Evolutionary conservation across 2,888 invertebrate species (phyloP).

Genomic region (Pasiphila rectangulata): DNA sequence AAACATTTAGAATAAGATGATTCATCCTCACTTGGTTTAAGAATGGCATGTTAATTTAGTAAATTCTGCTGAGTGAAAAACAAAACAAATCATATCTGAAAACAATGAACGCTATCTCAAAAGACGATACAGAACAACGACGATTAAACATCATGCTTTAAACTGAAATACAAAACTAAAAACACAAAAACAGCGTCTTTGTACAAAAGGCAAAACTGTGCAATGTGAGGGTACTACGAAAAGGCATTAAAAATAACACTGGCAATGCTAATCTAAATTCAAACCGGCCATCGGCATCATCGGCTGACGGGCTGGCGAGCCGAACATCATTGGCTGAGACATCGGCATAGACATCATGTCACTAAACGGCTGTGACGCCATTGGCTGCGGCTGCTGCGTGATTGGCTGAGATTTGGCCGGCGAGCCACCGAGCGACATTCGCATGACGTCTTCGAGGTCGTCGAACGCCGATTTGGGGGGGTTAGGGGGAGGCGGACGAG

Average conservation of each 20-base stretch:
- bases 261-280: slow-evolving; percentile 36
- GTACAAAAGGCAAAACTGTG: slow-evolving; percentile 36
- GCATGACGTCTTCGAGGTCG: slow-evolving; percentile 85
- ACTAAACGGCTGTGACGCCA: slow-evolving; percentile 62
- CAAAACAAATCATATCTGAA: slow-evolving; percentile 14
- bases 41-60: not conserved
- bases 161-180: slow-evolving; percentile 28
- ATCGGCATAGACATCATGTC: slow-evolving; percentile 65
- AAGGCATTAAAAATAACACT: slow-evolving; percentile 44
- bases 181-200: slow-evolving; percentile 26
- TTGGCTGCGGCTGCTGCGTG: slow-evolving; percentile 64
- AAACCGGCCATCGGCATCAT: slow-evolving; percentile 78
- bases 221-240: slow-evolving; percentile 37
- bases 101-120: slow-evolving; percentile 36
- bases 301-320: slow-evolving; percentile 69
- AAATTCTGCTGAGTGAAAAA: not conserved
- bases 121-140: slow-evolving; percentile 22
- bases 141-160: slow-evolving; percentile 27
- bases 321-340: slow-evolving; percentile 71
- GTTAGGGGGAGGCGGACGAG: slow-evolving; percentile 78
- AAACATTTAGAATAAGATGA: no score
- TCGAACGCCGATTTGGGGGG: slow-evolving; percentile 83
- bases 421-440: slow-evolving; percentile 84
- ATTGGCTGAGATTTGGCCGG: slow-evolving; percentile 69
- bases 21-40: not conserved